phyloP scores from a whole-genome alignment of 2,888 invertebrate genomes.

The Scaptomyza parva region DNA sequence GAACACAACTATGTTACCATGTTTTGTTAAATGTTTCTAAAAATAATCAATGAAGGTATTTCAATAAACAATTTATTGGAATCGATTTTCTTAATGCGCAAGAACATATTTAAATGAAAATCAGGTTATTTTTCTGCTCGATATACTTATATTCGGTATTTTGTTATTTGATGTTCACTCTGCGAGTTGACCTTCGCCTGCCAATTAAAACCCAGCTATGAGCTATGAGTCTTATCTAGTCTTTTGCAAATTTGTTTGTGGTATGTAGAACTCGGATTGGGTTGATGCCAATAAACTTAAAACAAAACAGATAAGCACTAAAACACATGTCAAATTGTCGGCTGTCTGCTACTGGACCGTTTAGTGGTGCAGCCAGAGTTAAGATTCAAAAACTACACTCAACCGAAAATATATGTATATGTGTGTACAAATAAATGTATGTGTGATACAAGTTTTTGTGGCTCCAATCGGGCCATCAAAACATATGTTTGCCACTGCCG shows the following conservation, averaged over 20 bases:
- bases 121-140: neutral
- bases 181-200: slow-evolving; percentile 12
- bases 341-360: slow-evolving; percentile 17
- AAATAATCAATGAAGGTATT: neutral
- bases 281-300: slow-evolving; percentile 44
- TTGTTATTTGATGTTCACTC: neutral
- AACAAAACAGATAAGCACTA: slow-evolving; percentile 50
- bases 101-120: neutral
- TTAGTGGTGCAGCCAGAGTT: slow-evolving; percentile 8
- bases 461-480: slow-evolving; percentile 65
- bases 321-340: slow-evolving; percentile 60
- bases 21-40: neutral
- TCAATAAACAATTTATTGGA: neutral
- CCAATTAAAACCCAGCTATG: slow-evolving; percentile 5
- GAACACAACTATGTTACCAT: no score
- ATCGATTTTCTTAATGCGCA: neutral
- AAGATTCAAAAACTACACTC: slow-evolving; percentile 15
- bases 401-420: neutral
- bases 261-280: slow-evolving; percentile 35
- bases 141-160: neutral
- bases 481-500: slow-evolving; percentile 63
- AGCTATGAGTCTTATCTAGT: slow-evolving; percentile 9
- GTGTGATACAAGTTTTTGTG: slow-evolving; percentile 24
- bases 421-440: slow-evolving; percentile 1
- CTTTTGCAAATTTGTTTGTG: slow-evolving; percentile 43